Conservation (phyloP, 2,888 invertebrate genomes). For the Melanotus villosus region DNA sequence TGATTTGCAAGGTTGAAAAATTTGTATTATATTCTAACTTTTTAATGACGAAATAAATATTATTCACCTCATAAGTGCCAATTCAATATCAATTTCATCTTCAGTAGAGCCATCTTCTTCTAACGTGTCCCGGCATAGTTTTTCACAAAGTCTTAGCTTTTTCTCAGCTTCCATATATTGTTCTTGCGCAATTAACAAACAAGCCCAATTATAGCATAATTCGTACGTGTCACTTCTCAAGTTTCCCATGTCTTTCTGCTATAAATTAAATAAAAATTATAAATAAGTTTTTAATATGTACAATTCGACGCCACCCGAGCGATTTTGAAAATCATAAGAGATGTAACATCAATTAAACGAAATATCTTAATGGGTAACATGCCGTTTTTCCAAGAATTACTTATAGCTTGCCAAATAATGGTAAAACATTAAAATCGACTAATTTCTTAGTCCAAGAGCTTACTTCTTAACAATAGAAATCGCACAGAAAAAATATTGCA, state of each 20-base stretch:
- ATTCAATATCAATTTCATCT: constrained; percentile 95
- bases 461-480: too few species aligned
- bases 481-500: too few species aligned
- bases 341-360: too few species aligned
- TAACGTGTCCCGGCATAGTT: constrained; percentile 85
- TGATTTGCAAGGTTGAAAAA: too few species aligned
- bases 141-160: constrained; percentile 87
- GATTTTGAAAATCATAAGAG: too few species aligned
- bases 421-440: background rate
- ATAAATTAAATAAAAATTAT: constrained; percentile 37
- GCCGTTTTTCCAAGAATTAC: too few species aligned
- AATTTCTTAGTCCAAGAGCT: background rate
- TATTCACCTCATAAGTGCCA: constrained; percentile 85
- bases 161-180: constrained; percentile 84
- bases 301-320: too few species aligned
- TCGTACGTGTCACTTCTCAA: constrained; percentile 87
- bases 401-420: too few species aligned
- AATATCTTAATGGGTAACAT: too few species aligned
- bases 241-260: constrained; percentile 69
- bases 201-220: constrained; percentile 92
- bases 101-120: constrained; percentile 93
- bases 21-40: background rate
- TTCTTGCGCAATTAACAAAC: constrained; percentile 82
- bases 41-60: background rate
- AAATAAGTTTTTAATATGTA: too few species aligned